A percentile compares a stretch with the other conserved stretches of the same genome.
Conservation (phyloP, 2,113 vertebrate genomes). For the Sceloporus undulatus region DNA sequence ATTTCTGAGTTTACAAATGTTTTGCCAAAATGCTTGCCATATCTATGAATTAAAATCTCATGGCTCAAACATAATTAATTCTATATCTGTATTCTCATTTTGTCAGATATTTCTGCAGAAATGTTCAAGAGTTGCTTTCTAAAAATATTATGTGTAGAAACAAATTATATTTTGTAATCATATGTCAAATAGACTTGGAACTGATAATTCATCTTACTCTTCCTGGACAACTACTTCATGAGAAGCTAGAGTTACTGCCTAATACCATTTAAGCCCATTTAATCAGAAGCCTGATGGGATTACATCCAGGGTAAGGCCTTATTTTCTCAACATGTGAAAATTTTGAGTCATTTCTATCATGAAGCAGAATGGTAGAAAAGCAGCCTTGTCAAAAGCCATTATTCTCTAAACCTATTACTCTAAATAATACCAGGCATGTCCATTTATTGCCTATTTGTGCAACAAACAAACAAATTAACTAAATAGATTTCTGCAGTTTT, state of each 20-base stretch:
- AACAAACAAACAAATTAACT: constrained; percentile 20
- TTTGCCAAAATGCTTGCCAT: no score
- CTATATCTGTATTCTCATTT: background rate
- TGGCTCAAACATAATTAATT: constrained; percentile 6
- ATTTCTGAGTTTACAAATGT: constrained; percentile 4
- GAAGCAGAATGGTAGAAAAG: constrained; percentile 1
- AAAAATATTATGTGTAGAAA: background rate
- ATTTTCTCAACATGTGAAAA: constrained; percentile 16
- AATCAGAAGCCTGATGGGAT: constrained; percentile 15
- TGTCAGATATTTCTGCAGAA: background rate
- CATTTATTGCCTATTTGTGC: constrained; percentile 29
- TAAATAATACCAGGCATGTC: background rate
- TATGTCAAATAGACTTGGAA: background rate
- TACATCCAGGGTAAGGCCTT: background rate
- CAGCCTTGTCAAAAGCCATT: constrained; percentile 33
- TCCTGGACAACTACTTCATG: background rate
- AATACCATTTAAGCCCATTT: constrained; percentile 18
- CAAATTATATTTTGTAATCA: background rate
- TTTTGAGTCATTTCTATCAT: background rate
- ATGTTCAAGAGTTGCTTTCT: background rate
- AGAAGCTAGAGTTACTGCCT: background rate
- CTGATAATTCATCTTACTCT: background rate
- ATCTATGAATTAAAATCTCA: background rate
- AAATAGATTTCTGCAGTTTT: background rate
- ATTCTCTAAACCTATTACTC: constrained; percentile 12